Base-by-base conservation (phyloP, 2,888 invertebrate species). In the Epirrhoe tristata region DNA sequence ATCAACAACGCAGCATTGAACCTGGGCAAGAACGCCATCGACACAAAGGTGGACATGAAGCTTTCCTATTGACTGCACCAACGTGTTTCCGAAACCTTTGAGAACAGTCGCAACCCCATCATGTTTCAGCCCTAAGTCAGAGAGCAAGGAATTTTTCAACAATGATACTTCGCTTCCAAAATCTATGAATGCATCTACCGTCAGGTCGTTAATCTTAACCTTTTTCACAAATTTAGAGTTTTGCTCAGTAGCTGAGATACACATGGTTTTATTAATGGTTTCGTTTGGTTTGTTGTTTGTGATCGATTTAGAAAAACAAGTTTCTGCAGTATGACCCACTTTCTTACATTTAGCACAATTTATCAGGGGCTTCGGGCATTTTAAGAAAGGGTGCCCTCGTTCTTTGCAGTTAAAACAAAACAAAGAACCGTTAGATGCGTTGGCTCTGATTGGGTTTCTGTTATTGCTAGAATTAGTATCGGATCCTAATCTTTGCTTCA, bases 51-150 rank as follows among this genome's bases (percentile, higher is more conserved):
- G n/a, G n/a, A n/a, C n/a, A n/a, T n/a, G n/a, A n/a, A n/a, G n/a
- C n/a, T n/a, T n/a, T n/a, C n/a, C n/a, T n/a, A n/a, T n/a, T n/a
- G 58, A 5, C 5, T 36, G 52, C 14, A 52, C 59, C 0, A 31
- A 7, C 2, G 24, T 31, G n/a, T 61, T 61, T 0, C 61, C 55
- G 36, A 61, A 61, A 2, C 61, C 55, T 34, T 61, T 61, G 50
- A 61, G 10, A 16, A 24, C 24, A 10, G 61, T 36, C 4, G 55
- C 12, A 0, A 52, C 16, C 6, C 5, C 39, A 31, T 52, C 31
- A 31, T 10, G n/a, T 0, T 5, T 5, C 14, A 58, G n/a, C 1
- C 51, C 58, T 16, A 58, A 51, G 0, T 5, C 5, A 16, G 17
- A 6, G 6, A 39, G 17, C 1, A 10, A n/a, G 7, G 58, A 51